These are phyloP conservation scores for Abramis brama DNA, from an alignment of 2,113 vertebrate genomes.

Conservation along the genomic window DNA sequence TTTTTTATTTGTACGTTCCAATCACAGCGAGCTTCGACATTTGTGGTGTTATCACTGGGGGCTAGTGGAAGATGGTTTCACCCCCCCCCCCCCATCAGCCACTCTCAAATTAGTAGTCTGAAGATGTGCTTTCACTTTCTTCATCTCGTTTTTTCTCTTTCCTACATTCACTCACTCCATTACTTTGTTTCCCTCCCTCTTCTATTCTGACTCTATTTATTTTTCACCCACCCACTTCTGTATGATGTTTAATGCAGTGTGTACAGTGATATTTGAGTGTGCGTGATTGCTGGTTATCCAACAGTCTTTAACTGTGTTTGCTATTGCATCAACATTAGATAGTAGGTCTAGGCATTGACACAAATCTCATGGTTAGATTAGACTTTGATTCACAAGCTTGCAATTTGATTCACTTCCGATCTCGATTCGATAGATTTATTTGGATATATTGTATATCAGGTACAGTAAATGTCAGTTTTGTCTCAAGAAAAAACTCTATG, in stretches of 20 bases:
- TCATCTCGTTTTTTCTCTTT: not conserved
- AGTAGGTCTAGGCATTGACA: too few relatives aligned
- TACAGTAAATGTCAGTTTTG: too few relatives aligned
- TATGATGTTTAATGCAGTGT: slow-evolving; percentile 25
- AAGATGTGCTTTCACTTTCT: not conserved
- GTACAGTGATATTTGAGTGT: slow-evolving; percentile 20
- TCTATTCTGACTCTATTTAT: slow-evolving; percentile 5
- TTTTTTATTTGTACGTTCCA: slow-evolving; percentile 39
- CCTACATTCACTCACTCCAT: slow-evolving; percentile 8
- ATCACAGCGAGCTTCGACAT: not conserved
- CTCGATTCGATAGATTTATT: too few relatives aligned
- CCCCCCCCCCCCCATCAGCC: not conserved
- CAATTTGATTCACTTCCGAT: too few relatives aligned
- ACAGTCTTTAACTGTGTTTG: slow-evolving; percentile 6
- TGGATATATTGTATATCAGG: too few relatives aligned
- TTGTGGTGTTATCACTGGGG: slow-evolving; percentile 11
- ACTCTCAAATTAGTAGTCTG: not conserved
- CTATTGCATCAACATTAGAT: slow-evolving; percentile 15
- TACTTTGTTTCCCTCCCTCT: not conserved
- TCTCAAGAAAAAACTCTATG: too few relatives aligned
- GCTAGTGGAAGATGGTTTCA: not conserved
- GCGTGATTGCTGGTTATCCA: not conserved
- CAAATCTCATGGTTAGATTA: too few relatives aligned
- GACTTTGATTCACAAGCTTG: too few relatives aligned
- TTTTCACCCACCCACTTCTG: slow-evolving; percentile 22